Base-by-base conservation (phyloP, 2,113 vertebrate species). In the Rattus rattus region DNA sequence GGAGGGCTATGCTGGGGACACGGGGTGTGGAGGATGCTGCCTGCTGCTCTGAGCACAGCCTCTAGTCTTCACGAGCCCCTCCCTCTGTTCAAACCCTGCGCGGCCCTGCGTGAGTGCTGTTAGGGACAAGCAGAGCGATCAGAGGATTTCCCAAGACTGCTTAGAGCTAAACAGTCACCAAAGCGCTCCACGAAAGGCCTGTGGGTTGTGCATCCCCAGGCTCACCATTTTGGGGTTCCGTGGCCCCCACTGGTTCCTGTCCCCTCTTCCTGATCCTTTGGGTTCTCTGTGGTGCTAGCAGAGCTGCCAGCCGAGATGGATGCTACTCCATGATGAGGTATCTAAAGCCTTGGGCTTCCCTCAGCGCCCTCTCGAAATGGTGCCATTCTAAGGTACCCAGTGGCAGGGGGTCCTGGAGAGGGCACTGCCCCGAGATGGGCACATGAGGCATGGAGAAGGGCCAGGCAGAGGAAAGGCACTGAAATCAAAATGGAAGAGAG, bases 301-400 rank as follows among this genome's bases (percentile, higher is more conserved):
- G 7, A n/a, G 61, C 39, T 7, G 47, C 70, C 28, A 2, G 33
- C 54, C 52, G 54, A 11, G 67, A 54, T 5, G 10, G 36, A 11
- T 12, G 20, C 30, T 11, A 36, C 75, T 87, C 13, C 6, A 13
- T 36, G 1, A 39, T 19, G 13, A 28, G 1, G 2, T 6, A 9
- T 70, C 61, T 5, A 5, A 36, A 33, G 19, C n/a, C 28, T 26
- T 3, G 80, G 9, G 20, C 5, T 7, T 4, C 36, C 43, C n/a
- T 54, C 39, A 5, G 61, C 4, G 39, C 12, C n/a, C 56, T 20
- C 81, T 30, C 24, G 69, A 28, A 54, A 49, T 26, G 36, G 39
- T n/a, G 33, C 24, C 54, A 11, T 0, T 26, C 73, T 43, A 56
- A 63, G 24, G 13, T 20, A 0, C 16, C 36, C 5, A 0, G 14